phyloP scores from a whole-genome alignment of 1,140 invertebrate genomes.

The Telenomus remus region DNA sequence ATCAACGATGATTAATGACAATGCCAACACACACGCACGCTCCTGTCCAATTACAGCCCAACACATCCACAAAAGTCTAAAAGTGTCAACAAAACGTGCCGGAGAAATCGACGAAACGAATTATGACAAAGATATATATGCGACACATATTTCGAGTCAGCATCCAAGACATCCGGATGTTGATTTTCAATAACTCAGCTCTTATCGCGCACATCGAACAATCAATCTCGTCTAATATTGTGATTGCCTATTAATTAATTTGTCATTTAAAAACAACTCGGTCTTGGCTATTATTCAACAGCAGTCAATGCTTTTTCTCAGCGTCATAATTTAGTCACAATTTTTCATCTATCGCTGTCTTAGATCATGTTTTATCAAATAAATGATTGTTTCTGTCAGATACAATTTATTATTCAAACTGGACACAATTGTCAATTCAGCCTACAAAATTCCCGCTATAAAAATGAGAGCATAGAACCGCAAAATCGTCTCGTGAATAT shows the following conservation, averaged over 20 bases:
- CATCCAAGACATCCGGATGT: too few relatives aligned
- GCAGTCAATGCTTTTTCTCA: too few relatives aligned
- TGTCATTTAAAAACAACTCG: too few relatives aligned
- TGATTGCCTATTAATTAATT: too few relatives aligned
- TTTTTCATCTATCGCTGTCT: neutral
- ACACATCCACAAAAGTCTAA: conserved; percentile 34
- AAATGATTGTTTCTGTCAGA: neutral
- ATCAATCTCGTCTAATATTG: too few relatives aligned
- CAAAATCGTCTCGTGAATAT: conserved; percentile 11
- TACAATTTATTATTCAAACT: neutral
- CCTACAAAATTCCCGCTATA: neutral
- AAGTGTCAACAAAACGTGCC: conserved; percentile 50
- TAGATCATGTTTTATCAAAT: neutral
- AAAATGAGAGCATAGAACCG: neutral
- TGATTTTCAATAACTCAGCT: too few relatives aligned
- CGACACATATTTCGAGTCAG: conserved; percentile 40
- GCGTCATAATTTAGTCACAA: neutral
- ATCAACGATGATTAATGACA: conserved; percentile 53
- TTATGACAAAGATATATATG: conserved; percentile 35
- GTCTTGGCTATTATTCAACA: too few relatives aligned
- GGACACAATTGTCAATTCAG: neutral
- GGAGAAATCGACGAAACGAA: conserved; percentile 43
- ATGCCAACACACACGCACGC: conserved; percentile 27
- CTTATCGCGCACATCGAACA: too few relatives aligned
- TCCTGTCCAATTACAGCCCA: conserved; percentile 18